Evolutionary conservation across 2,113 vertebrate species (phyloP), one percentile per base, ranked within the genome.

Genomic region (Arenaria interpres): DNA sequence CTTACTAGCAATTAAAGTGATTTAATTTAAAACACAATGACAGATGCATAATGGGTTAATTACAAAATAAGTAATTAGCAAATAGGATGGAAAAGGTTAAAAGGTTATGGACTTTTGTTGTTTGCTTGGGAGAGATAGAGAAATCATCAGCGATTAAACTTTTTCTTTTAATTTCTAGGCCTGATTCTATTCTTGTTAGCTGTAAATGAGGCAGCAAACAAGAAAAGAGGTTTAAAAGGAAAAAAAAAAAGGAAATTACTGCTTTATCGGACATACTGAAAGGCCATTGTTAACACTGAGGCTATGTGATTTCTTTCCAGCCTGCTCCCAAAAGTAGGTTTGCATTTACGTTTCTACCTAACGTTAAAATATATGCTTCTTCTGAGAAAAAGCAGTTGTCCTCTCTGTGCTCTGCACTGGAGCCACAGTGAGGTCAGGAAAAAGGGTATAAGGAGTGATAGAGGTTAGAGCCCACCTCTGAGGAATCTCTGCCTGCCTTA

Each of bases 11-110:
- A 95, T 96, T 97, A 97, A 89, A 87, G 86, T 96, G 95, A 97
- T 96, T 96, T 95, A 91, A 88, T 96, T 95, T 93, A 87, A 87
- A 94, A 94, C 78, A 87, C 80, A 92, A 64, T 97, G 95, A 97
- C 95, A 97, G 95, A 97, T 95, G 84, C 94, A 96, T 94, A 97
- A 95, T 94, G 90, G 94, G 86, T 96, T 97, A 97, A 97, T 97
- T 96, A 82, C 69, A 90, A 95, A 97, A 90, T 93, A 93, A 90
- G 94, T 96, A 96, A 95, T 97, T 95, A 95, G 91, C 91, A 96
- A 97, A 96, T 94, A 93, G 94, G 89, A 97, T 95, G 86, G 86
- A 94, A 93, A 73, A 97, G 94, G 95, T 94, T 92, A 96, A 92
- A 95, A 95, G 96, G 93, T 97, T 96, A 72, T 63, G 80, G 88